Base-by-base conservation (phyloP, 2,113 vertebrate genomes). In the Burhinus bistriatus region DNA sequence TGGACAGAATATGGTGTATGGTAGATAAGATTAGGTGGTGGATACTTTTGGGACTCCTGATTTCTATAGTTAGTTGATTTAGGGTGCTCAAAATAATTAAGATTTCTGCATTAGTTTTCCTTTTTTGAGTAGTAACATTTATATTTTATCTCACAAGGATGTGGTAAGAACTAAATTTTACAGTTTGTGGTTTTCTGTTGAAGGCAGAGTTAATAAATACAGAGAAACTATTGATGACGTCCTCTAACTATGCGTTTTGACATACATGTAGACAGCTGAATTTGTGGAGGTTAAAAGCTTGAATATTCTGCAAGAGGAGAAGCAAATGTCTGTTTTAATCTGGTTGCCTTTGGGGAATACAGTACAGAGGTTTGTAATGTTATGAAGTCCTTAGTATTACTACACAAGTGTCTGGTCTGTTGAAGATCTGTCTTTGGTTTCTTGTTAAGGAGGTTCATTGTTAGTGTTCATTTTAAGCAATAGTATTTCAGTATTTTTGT, bases 111-210 rank as follows among this genome's bases (percentile, higher is more conserved):
- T 6, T 44, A 18, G 3, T 52, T 83, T 83, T 51, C 49, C 73
- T 49, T 61, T 79, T 69, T 49, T 69, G 75, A 85, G 79, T 42
- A 44, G 55, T 38, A 49, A 22, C 45, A 40, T 40, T 78, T 49
- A 15, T 34, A 19, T 71, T 40, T 87, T n/a, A 13, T 27, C 84
- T 93, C 40, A 9, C 3, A 3, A 85, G 95, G 82, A 85, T 80
- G 84, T 85, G 81, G 73, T 49, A 42, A 73, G 87, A 76, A 80
- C 55, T 32, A 65, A 57, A 49, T 65, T n/a, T 40, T 76, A 78
- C 75, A 95, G 73, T 76, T 91, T 93, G 84, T 61, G 87, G 61
- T 90, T 95, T 95, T 80, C 75, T 82, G 82, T 25, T 68, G 72
- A 71, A 79, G 47, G 26, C 59, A 73, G 80, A 70, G 77, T 54